phyloP scores from a whole-genome alignment of 92 coral and sea anemone species.

The Pocillopora grandis region DNA sequence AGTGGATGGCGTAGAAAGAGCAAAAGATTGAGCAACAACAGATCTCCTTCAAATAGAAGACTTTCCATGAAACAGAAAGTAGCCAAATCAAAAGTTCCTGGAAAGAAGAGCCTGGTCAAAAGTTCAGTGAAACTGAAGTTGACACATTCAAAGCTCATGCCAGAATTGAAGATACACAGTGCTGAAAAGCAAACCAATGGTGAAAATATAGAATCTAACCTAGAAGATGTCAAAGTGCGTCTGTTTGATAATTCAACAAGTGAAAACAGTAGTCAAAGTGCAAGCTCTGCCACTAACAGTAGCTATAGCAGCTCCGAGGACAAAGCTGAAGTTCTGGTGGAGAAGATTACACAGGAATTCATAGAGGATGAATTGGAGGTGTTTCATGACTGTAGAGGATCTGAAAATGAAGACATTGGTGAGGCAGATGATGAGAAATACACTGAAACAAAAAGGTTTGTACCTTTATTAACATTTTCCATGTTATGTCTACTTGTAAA shows the following conservation, averaged over 20 bases:
- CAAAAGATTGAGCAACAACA: constrained; percentile 6
- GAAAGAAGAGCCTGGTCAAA: constrained; percentile 55
- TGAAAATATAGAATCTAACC: not conserved
- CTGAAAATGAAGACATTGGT: constrained; percentile 24
- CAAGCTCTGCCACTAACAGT: constrained; percentile 10
- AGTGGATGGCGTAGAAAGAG: constrained; percentile 59
- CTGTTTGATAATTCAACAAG: constrained; percentile 32
- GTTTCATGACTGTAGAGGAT: constrained; percentile 61
- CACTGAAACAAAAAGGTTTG: constrained; percentile 14
- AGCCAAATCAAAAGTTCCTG: constrained; percentile 19
- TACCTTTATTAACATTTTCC: not conserved
- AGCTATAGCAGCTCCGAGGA: constrained; percentile 30
- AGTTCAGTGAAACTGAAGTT: constrained; percentile 78
- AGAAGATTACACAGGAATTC: constrained; percentile 7
- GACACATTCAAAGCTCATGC: constrained; percentile 61
- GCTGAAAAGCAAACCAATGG: not conserved
- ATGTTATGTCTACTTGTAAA: too few species aligned
- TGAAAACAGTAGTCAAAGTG: constrained; percentile 6
- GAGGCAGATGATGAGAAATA: not conserved
- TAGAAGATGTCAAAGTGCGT: constrained; percentile 37
- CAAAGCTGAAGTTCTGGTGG: constrained; percentile 14
- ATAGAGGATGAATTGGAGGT: constrained; percentile 57
- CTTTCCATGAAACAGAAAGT: constrained; percentile 23
- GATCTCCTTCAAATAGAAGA: constrained; percentile 23
- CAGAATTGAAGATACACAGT: constrained; percentile 42